These are phyloP conservation scores for Orchesella cincta DNA, from an alignment of 1,140 invertebrate genomes.

Conservation along the genomic window DNA sequence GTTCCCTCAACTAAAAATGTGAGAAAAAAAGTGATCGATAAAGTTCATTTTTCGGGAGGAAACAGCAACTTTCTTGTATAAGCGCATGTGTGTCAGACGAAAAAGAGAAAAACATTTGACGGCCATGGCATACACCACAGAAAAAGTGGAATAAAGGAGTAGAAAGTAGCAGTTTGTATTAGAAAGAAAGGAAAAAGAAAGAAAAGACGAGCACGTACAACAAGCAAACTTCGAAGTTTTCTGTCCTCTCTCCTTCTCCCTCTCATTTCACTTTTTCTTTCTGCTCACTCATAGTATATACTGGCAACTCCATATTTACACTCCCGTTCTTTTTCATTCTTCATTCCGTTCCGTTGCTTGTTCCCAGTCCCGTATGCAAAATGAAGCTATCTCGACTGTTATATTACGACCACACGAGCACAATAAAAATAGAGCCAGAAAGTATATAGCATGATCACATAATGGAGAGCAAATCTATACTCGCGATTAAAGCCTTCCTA, in stretches of 20 bases:
- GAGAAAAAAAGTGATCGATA: constrained; percentile 27
- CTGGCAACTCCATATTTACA: too few relatives aligned
- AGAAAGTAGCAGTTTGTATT: not conserved
- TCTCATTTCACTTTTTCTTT: not conserved
- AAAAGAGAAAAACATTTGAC: constrained; percentile 29
- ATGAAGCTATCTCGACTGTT: too few relatives aligned
- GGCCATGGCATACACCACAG: constrained; percentile 24
- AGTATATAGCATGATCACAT: too few relatives aligned
- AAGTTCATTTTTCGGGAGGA: constrained; percentile 29
- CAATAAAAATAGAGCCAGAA: too few relatives aligned
- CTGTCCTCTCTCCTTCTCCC: not conserved
- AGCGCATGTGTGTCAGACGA: constrained; percentile 26
- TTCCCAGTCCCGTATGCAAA: too few relatives aligned
- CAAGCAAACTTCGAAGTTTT: constrained; percentile 19
- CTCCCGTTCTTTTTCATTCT: constrained; percentile 12
- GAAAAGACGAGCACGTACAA: not conserved
- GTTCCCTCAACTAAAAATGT: not conserved
- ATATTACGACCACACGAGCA: too few relatives aligned
- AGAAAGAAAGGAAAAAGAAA: not conserved
- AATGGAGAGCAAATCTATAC: too few relatives aligned
- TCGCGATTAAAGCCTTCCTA: too few relatives aligned
- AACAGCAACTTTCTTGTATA: constrained; percentile 25
- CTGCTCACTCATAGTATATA: not conserved
- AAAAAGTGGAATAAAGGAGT: constrained; percentile 16
- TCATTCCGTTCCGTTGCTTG: not conserved